Evolutionary conservation across 2,113 vertebrate species (phyloP).

Genomic region (Illadopsis cleaveri): DNA sequence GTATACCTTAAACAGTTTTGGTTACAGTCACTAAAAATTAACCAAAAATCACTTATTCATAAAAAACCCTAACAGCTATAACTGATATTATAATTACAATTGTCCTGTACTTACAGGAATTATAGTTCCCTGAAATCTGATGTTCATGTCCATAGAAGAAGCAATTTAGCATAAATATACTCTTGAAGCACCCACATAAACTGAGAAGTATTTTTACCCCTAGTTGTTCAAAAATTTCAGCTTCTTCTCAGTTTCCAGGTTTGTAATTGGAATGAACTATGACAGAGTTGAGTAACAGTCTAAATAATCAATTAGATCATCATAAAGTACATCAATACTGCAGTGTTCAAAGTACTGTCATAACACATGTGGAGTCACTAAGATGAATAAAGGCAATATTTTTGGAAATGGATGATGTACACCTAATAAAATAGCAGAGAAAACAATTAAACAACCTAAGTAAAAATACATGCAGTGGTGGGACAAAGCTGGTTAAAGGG

Average conservation of each 20-base stretch:
- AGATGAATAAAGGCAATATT: not conserved
- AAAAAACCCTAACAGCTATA: not conserved
- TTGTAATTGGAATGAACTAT: not conserved
- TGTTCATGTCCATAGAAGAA: not conserved
- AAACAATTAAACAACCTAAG: not conserved
- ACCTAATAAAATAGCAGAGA: not conserved
- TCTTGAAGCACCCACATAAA: not conserved
- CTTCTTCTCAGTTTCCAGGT: not conserved
- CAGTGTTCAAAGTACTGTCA: not conserved
- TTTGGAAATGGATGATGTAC: not conserved
- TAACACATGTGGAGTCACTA: accelerated
- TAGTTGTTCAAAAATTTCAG: not conserved
- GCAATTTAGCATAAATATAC: not conserved
- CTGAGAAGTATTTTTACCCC: not conserved
- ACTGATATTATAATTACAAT: not conserved
- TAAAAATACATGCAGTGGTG: not conserved
- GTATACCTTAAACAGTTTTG: not conserved
- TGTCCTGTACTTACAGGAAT: not conserved
- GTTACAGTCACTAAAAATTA: not conserved
- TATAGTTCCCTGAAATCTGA: not conserved
- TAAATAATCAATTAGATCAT: not conserved
- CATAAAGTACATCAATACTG: not conserved
- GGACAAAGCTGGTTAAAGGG: not conserved
- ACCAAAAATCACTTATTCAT: not conserved
- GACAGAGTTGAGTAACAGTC: not conserved